A percentile compares a stretch with the other conserved stretches of the same genome.
These are phyloP conservation scores for Eupeodes luniger DNA, from an alignment of 2,888 invertebrate species.

Conservation along the genomic window DNA sequence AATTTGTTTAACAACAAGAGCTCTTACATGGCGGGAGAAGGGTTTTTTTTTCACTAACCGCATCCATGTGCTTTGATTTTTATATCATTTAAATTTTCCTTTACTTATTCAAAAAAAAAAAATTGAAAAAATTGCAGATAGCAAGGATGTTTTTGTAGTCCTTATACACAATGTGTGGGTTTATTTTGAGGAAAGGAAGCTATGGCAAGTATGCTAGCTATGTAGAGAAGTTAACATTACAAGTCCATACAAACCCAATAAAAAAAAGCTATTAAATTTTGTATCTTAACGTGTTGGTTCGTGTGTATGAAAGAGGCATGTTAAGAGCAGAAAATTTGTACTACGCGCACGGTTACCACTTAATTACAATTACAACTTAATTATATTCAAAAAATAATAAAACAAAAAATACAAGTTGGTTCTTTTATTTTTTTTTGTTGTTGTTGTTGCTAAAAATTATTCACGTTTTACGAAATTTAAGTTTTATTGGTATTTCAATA, in stretches of 20 bases:
- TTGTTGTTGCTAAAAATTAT: background rate
- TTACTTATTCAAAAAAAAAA: background rate
- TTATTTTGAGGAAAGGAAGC: too few species aligned
- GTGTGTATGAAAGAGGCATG: slow-evolving; percentile 13
- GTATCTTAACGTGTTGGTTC: slow-evolving; percentile 5
- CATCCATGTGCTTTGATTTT: slow-evolving; percentile 30
- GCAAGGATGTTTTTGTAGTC: background rate
- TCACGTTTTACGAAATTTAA: too few species aligned
- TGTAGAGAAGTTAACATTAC: slow-evolving; percentile 19
- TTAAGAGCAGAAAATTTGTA: slow-evolving; percentile 20
- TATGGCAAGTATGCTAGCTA: background rate
- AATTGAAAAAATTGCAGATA: too few species aligned
- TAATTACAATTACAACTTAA: slow-evolving; percentile 48
- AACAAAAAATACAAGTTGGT: background rate
- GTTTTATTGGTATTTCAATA: too few species aligned
- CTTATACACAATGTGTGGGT: background rate
- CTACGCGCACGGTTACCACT: slow-evolving; percentile 52
- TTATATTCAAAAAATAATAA: slow-evolving; percentile 10
- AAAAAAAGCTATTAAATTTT: slow-evolving; percentile 36
- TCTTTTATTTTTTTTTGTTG: too few species aligned
- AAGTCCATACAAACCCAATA: background rate
- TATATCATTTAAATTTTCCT: slow-evolving; percentile 28
- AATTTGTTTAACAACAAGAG: slow-evolving; percentile 32
- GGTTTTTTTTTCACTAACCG: slow-evolving; percentile 9
- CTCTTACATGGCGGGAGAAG: background rate